Percentiles rank a stretch among this genome's conserved stretches.
phyloP scores from a whole-genome alignment of 2,113 vertebrate genomes.

The Electrona antarctica region DNA sequence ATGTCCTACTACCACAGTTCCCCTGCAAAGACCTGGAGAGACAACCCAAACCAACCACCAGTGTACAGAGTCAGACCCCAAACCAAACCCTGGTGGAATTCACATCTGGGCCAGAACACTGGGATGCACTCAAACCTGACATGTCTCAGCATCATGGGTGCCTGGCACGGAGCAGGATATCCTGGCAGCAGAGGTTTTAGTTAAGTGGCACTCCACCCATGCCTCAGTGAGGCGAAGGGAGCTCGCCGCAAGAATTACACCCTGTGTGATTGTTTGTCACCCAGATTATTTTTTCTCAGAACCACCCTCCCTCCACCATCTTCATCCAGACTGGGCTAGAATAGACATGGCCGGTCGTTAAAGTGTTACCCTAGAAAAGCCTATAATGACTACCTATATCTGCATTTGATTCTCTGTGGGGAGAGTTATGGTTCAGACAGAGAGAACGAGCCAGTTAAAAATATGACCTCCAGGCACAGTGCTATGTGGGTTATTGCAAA shows the following conservation, averaged over 20 bases:
- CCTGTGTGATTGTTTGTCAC: conserved; percentile 65
- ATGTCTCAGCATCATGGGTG: conserved; percentile 46
- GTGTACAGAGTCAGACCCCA: conserved; percentile 34
- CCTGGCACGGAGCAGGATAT: conserved; percentile 58
- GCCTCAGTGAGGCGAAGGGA: conserved; percentile 59
- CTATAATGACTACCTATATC: conserved; percentile 64
- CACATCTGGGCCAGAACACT: conserved; percentile 32
- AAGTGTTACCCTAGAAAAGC: conserved; percentile 51
- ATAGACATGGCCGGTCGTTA: conserved; percentile 58
- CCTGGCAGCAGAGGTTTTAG: conserved; percentile 51
- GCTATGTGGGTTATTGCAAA: conserved; percentile 42
- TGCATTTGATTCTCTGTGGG: conserved; percentile 59
- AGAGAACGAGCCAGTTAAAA: conserved; percentile 38
- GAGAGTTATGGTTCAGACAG: conserved; percentile 40
- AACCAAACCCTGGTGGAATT: conserved; percentile 56
- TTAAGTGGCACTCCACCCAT: conserved; percentile 72
- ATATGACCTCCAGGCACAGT: conserved; percentile 33
- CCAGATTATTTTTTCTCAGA: conserved; percentile 40
- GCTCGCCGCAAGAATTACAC: conserved; percentile 67
- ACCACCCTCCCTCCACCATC: conserved; percentile 41
- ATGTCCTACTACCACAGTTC: neutral
- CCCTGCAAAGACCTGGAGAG: conserved; percentile 23
- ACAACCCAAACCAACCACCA: conserved; percentile 35
- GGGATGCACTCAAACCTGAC: conserved; percentile 55
- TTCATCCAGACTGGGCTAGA: conserved; percentile 46